Conservation (phyloP, 1,140 invertebrate species). For the Metaphire vulgaris region DNA sequence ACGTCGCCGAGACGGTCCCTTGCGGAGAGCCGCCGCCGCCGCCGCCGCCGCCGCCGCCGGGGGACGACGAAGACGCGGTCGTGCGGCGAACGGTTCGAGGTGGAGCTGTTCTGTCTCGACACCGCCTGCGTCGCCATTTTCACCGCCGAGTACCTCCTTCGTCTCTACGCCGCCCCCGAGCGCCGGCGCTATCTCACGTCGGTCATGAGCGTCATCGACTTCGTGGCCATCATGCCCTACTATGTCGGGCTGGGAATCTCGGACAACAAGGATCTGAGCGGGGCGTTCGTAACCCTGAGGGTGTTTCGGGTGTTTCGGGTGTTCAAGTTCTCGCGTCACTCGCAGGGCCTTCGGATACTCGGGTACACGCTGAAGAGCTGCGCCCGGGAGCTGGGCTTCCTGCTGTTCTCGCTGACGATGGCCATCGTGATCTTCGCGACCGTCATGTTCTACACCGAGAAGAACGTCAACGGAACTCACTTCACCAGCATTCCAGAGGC, state of each 20-base stretch:
- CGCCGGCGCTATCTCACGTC: constrained; percentile 93
- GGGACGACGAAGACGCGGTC: constrained; percentile 63
- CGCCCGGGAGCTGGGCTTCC: constrained; percentile 96
- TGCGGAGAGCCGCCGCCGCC: no score
- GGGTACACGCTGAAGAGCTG: no score
- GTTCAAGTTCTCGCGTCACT: no score
- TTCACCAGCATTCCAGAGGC: constrained; percentile 98
- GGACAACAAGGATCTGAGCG: no score
- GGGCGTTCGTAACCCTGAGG: no score
- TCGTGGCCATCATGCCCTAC: constrained; percentile 95
- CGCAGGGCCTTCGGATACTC: no score
- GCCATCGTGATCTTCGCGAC: constrained; percentile 99
- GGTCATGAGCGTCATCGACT: constrained; percentile 97
- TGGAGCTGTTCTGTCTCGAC: no score
- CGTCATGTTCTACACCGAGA: constrained; percentile 99
- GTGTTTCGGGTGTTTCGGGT: constrained; percentile 97
- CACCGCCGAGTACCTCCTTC: constrained; percentile 91
- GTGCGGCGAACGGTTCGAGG: constrained; percentile 94
- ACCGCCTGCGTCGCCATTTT: no score
- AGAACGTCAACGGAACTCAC: constrained; percentile 97
- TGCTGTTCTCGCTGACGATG: constrained; percentile 98
- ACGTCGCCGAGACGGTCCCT: constrained; percentile 97
- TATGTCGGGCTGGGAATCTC: constrained; percentile 98
- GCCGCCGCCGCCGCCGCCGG: constrained; percentile 58
- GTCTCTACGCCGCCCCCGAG: constrained; percentile 86